These are phyloP conservation scores for Pontoporia blainvillei DNA, from an alignment of 2,113 vertebrate species.

Conservation along the genomic window DNA sequence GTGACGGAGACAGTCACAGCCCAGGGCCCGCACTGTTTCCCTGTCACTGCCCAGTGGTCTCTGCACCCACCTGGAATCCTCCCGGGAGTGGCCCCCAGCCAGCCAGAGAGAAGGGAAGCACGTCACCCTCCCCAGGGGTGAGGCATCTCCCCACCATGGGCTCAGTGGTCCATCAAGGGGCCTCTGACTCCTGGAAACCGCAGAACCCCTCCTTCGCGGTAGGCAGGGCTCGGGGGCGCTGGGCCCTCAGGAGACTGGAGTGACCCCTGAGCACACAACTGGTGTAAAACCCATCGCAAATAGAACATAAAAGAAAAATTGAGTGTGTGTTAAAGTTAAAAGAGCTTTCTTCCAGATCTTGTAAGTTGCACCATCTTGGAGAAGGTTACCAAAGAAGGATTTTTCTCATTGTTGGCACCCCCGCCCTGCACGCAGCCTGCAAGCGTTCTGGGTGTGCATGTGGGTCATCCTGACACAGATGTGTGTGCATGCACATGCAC, in stretches of 20 bases:
- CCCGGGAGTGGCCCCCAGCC: neutral
- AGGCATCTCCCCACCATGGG: no score
- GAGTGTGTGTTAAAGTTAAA: neutral
- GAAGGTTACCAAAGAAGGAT: neutral
- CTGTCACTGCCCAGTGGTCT: slow-evolving; percentile 55
- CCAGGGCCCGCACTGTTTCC: slow-evolving; percentile 60
- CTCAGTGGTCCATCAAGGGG: neutral
- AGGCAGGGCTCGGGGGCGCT: neutral
- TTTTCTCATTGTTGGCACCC: neutral
- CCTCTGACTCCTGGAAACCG: neutral
- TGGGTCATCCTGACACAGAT: neutral
- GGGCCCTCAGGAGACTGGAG: neutral
- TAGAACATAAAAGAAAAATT: neutral
- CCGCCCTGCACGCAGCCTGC: neutral
- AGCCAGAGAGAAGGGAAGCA: rapidly evolving
- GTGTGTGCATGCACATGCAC: neutral
- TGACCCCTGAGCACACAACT: neutral
- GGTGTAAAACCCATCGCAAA: neutral
- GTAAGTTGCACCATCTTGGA: neutral
- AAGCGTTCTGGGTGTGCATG: neutral
- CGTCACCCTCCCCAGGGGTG: neutral
- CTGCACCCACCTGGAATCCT: slow-evolving; percentile 26
- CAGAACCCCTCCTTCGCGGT: no score
- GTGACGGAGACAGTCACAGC: slow-evolving; percentile 54
- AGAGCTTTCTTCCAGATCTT: neutral